Conservation (phyloP, 2,888 invertebrate species). For the Patella depressa region DNA sequence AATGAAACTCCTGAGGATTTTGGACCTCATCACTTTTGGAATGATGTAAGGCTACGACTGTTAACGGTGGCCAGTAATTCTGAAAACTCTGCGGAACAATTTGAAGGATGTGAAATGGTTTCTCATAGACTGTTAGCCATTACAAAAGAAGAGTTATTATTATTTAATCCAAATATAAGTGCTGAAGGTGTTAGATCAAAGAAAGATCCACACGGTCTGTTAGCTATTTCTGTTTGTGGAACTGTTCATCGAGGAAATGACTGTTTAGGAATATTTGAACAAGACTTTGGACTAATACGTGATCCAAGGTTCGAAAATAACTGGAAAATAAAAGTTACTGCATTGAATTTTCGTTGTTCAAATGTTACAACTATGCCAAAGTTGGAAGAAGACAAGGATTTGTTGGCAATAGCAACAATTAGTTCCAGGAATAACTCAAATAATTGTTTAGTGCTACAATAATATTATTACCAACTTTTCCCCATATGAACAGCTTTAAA, state of each 20-base stretch:
- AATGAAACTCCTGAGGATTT: slow-evolving; percentile 45
- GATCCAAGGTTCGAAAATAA: slow-evolving; percentile 78
- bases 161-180: slow-evolving; percentile 77
- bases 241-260: slow-evolving; percentile 75
- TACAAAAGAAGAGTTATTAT: slow-evolving; percentile 50
- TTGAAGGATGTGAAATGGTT: slow-evolving; percentile 45
- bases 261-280: slow-evolving; percentile 79
- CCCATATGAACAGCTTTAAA: too few species aligned
- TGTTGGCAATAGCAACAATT: background rate
- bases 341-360: slow-evolving; percentile 43
- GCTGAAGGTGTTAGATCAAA: slow-evolving; percentile 76
- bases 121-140: slow-evolving; percentile 49
- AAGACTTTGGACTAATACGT: slow-evolving; percentile 77
- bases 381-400: slow-evolving; percentile 15
- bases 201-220: slow-evolving; percentile 77
- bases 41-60: slow-evolving; percentile 51
- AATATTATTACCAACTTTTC: too few species aligned
- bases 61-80: slow-evolving; percentile 18
- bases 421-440: too few species aligned
- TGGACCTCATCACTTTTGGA: slow-evolving; percentile 66
- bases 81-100: slow-evolving; percentile 37
- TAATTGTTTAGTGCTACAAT: too few species aligned
- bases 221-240: slow-evolving; percentile 77
- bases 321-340: slow-evolving; percentile 79
- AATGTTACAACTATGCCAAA: slow-evolving; percentile 40